Evolutionary conservation across 2,113 vertebrate species (phyloP), one percentile per base, ranked within the genome.

Genomic region (Elanus axillaris): DNA sequence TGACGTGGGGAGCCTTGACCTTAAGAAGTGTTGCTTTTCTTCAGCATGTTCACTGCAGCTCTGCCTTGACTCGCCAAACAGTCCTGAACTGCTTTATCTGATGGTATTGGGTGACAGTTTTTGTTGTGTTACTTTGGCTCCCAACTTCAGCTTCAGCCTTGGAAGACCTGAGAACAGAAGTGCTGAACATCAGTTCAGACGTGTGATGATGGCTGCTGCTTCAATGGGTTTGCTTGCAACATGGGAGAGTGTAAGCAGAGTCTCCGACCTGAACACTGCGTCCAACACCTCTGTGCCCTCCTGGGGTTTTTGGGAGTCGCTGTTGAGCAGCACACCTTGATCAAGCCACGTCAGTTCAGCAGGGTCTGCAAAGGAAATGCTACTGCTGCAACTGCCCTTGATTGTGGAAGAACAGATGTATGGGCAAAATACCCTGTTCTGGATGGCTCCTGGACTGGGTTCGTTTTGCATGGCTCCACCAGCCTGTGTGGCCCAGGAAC

Each of bases 151-250:
- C 36, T 73, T 76, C 67, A 68, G 23, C 59, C 45, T 68, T 2
- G 7, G 59, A 63, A 45, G 29, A 14, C 22, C 20, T 53, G 36
- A 38, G 82, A 25, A 8, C 11, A 11, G 13, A 43, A 48, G n/a
- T 38, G 59, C 53, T 64, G 67, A 66, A 7, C 27, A 74, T 31
- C 34, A 40, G 4, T 50, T 93, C 53, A 9, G 42, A 4, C 3
- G 2, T 2, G 0, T 67, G 43, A 2, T 0, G 4, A 0, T 32
- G 59, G 52, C 52, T 45, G 20, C 38, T 86, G 53, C 75, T 88
- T 60, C 32, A 15, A 6, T 4, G 8, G 18, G 26, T 47, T 66
- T 64, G 11, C 29, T 80, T 77, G 52, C 47, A 23, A 1, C 0
- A 1, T 31, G 50, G 25, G 38, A 40, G 45, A 42, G 38, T 7